These are phyloP conservation scores for Pituophis catenifer DNA, from an alignment of 2,113 vertebrate species.

Conservation along the genomic window DNA sequence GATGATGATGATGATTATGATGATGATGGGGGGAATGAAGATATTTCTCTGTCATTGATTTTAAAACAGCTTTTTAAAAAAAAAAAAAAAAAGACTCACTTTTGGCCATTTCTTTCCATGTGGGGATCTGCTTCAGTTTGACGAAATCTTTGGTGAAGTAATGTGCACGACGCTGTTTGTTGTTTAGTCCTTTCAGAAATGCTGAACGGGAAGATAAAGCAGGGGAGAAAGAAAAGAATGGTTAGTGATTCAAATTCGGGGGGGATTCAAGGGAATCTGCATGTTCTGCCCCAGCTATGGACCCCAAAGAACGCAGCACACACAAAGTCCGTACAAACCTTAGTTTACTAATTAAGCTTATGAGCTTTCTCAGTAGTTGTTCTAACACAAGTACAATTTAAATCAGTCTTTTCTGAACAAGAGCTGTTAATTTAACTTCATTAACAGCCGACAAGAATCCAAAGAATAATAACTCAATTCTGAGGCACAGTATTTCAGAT, in stretches of 20 bases:
- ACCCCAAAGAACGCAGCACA: too few relatives aligned
- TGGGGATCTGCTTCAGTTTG: slow-evolving; percentile 73
- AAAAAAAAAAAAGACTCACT: slow-evolving; percentile 37
- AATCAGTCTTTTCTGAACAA: too few relatives aligned
- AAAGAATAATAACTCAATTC: too few relatives aligned
- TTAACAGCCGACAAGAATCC: too few relatives aligned
- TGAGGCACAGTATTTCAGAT: too few relatives aligned
- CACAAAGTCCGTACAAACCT: too few relatives aligned
- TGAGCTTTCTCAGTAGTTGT: too few relatives aligned
- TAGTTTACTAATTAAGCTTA: too few relatives aligned
- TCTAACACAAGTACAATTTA: too few relatives aligned
- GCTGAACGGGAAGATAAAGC: slow-evolving; percentile 52
- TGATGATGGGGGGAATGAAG: background rate
- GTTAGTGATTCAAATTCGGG: background rate
- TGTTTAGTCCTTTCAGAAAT: slow-evolving; percentile 71
- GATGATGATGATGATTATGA: background rate
- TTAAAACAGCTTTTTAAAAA: background rate
- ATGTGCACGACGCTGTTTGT: slow-evolving; percentile 71
- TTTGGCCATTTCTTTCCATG: slow-evolving; percentile 74
- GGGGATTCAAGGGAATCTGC: too few relatives aligned
- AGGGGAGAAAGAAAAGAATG: background rate
- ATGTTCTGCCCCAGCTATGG: too few relatives aligned
- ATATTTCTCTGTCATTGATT: background rate
- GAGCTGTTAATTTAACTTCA: too few relatives aligned
- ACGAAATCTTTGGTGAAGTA: slow-evolving; percentile 73